Evolutionary conservation across 2,797 vertebrate genomes (phyloP).

Genomic region (Xenopus petersii): DNA sequence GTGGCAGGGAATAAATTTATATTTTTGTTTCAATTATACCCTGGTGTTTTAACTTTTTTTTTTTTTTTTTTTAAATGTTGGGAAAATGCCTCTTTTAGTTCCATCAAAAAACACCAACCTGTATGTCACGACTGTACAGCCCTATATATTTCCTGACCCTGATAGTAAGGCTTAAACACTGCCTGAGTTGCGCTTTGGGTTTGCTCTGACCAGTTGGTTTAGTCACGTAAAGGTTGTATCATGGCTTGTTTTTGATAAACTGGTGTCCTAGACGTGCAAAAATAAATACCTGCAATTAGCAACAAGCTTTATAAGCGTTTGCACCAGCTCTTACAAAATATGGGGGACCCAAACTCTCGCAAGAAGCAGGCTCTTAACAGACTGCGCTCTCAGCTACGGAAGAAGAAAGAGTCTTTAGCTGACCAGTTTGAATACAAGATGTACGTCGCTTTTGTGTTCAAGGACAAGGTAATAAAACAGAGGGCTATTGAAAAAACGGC

Average conservation of each 20-base stretch:
- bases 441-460: conserved; percentile 99
- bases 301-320: conserved; percentile 75
- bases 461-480: conserved; percentile 87
- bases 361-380: conserved; percentile 99
- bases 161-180: conserved; percentile 58
- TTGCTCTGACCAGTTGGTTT: conserved; percentile 64
- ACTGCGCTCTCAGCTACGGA: conserved; percentile 98
- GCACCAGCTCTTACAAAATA: conserved; percentile 72
- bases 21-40: conserved; percentile 19
- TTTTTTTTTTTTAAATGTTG: conserved; percentile 50
- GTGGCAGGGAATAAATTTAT: conserved; percentile 10
- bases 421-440: conserved; percentile 99
- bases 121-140: conserved; percentile 63
- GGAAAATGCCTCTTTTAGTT: conserved; percentile 35
- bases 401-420: conserved; percentile 99
- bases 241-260: conserved; percentile 80
- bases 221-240: conserved; percentile 73
- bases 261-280: conserved; percentile 68
- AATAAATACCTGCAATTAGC: conserved; percentile 71
- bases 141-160: conserved; percentile 64
- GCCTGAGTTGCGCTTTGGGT: conserved; percentile 63
- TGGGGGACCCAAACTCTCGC: conserved; percentile 99
- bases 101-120: conserved; percentile 21
- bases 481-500: no score
- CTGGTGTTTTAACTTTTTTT: conserved; percentile 46